These are phyloP conservation scores for Styela plicata DNA, from an alignment of 23 tunicate species.

Conservation along the genomic window DNA sequence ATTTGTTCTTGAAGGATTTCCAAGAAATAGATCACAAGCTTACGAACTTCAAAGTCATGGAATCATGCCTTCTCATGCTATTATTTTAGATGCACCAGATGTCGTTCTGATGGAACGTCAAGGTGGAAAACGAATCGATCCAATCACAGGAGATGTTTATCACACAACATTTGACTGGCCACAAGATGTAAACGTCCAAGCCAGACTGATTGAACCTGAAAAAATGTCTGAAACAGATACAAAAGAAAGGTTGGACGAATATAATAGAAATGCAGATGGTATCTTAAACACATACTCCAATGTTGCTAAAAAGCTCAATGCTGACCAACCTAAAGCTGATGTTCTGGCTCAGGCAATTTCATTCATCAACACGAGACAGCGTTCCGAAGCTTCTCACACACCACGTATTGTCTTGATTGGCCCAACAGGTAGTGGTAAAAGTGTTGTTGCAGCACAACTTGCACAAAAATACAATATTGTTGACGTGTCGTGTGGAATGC, in stretches of 20 bases:
- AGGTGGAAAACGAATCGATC: conserved; percentile 87
- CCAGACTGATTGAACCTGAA: conserved; percentile 69
- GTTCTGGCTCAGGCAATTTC: conserved; percentile 79
- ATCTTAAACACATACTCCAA: conserved; percentile 40
- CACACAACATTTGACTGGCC: conserved; percentile 99
- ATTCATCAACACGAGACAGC: conserved; percentile 54
- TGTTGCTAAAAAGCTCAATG: conserved; percentile 64
- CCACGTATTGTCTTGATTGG: conserved; percentile 84
- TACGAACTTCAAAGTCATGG: conserved; percentile 61
- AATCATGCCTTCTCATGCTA: conserved; percentile 53
- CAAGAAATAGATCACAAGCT: conserved; percentile 72
- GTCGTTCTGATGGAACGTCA: conserved; percentile 82
- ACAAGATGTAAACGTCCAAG: conserved; percentile 76
- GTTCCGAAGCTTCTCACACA: conserved; percentile 73
- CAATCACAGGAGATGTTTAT: conserved; percentile 88
- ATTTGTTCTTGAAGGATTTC: conserved; percentile 83
- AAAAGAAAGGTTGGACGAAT: conserved; percentile 43
- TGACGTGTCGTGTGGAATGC: conserved; percentile 73
- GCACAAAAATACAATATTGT: conserved; percentile 81
- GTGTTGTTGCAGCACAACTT: conserved; percentile 57
- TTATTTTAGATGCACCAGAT: conserved; percentile 72
- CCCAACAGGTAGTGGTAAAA: conserved; percentile 83
- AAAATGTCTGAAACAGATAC: conserved; percentile 66
- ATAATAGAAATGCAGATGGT: conserved; percentile 46
- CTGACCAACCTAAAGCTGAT: conserved; percentile 96